These are phyloP conservation scores for Ophion slaviceki DNA, from an alignment of 2,888 invertebrate species.

Conservation along the genomic window DNA sequence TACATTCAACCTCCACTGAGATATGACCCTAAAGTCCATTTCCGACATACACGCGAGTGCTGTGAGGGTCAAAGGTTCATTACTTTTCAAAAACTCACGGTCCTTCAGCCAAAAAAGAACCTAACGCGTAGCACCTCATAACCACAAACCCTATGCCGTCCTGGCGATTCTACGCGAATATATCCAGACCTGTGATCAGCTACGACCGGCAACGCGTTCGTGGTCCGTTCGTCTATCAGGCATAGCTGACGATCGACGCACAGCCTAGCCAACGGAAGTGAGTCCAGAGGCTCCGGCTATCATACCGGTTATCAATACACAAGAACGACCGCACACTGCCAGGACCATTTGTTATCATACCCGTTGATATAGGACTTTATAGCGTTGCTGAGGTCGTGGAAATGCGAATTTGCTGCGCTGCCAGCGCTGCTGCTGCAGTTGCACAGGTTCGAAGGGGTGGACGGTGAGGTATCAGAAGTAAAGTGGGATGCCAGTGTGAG, in stretches of 20 bases:
- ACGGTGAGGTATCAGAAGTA: conserved; percentile 50
- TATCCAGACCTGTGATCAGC: background rate
- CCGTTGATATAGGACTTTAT: conserved; percentile 45
- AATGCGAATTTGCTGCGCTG: conserved; percentile 59
- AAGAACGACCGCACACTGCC: conserved; percentile 27
- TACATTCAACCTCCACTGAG: background rate
- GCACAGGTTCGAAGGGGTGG: conserved; percentile 47
- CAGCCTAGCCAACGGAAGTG: conserved; percentile 24
- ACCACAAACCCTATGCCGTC: background rate
- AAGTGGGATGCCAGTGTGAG: conserved; percentile 53
- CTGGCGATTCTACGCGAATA: background rate
- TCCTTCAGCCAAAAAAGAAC: background rate
- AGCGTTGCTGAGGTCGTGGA: conserved; percentile 60
- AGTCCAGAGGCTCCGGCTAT: conserved; percentile 23
- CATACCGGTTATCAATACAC: conserved; percentile 45
- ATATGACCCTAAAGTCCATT: background rate
- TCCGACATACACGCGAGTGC: background rate
- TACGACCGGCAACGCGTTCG: conserved; percentile 6
- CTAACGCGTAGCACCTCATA: background rate
- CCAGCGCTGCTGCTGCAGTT: conserved; percentile 29
- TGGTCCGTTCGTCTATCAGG: conserved; percentile 27
- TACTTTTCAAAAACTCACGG: background rate
- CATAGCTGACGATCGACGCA: conserved; percentile 22
- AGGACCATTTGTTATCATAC: conserved; percentile 61
- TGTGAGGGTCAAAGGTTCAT: background rate